phyloP scores from a whole-genome alignment of 2,888 invertebrate species.

The Xylota segnis region DNA sequence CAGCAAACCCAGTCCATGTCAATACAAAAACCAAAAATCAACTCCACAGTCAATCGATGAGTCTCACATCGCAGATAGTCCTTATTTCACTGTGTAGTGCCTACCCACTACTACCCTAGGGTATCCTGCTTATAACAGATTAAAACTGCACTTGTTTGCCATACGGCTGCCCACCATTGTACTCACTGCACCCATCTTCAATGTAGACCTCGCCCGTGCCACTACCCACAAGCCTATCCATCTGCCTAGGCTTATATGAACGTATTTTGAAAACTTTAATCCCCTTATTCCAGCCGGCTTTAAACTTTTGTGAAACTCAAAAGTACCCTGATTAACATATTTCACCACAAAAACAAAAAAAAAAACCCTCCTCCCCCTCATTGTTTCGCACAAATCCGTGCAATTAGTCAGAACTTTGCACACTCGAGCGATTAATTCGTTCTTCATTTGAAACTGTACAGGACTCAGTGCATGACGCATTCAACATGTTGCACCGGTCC shows the following conservation, averaged over 20 bases:
- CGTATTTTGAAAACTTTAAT: slow-evolving; percentile 29
- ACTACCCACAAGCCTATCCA: background rate
- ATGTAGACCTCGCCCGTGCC: background rate
- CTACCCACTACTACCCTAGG: too few species aligned
- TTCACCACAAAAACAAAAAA: background rate
- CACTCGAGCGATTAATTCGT: slow-evolving; percentile 21
- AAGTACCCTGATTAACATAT: slow-evolving; percentile 9
- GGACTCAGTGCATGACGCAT: background rate
- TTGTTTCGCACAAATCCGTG: slow-evolving; percentile 17
- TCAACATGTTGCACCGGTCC: slow-evolving; percentile 16
- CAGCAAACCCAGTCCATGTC: too few species aligned
- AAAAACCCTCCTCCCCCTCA: background rate
- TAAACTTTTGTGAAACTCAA: background rate
- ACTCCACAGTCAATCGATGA: too few species aligned
- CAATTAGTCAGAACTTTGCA: slow-evolving; percentile 39
- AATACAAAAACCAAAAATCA: too few species aligned
- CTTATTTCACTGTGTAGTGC: too few species aligned
- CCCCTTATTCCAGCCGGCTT: slow-evolving; percentile 7
- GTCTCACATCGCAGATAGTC: too few species aligned
- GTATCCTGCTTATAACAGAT: too few species aligned
- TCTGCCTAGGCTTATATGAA: background rate
- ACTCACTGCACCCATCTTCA: too few species aligned
- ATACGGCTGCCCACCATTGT: background rate
- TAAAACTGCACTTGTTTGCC: background rate
- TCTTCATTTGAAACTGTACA: slow-evolving; percentile 15